Percentiles rank a stretch among this genome's conserved stretches.
Conservation (phyloP, 2,888 invertebrate species). For the Herminia tarsipennalis region DNA sequence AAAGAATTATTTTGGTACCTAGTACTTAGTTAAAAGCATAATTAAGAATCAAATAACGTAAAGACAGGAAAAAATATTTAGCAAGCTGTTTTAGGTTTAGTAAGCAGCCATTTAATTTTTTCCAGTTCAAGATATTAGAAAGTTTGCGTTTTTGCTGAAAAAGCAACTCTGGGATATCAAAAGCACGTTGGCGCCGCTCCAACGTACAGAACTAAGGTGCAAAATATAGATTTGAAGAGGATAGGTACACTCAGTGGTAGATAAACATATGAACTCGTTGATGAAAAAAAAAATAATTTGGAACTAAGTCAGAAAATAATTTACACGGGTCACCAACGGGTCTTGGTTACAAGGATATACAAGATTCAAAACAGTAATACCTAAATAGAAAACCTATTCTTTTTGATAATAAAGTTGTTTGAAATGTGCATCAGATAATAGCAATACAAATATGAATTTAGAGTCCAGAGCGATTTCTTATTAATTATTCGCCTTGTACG, state of each 20-base stretch:
- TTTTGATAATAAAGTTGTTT: too few species aligned
- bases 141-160: not conserved
- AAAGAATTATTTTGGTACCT: too few species aligned
- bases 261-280: constrained; percentile 20
- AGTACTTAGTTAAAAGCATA: too few species aligned
- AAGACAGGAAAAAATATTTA: not conserved
- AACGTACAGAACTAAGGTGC: constrained; percentile 27
- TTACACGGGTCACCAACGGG: too few species aligned
- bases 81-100: not conserved
- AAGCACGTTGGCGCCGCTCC: constrained; percentile 34
- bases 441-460: too few species aligned
- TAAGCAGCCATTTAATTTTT: not conserved
- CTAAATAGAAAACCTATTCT: too few species aligned
- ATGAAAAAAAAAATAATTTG: not conserved
- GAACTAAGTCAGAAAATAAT: not conserved
- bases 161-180: not conserved
- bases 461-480: too few species aligned
- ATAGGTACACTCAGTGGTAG: constrained; percentile 14
- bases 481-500: too few species aligned
- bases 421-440: too few species aligned
- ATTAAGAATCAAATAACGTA: not conserved
- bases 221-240: constrained; percentile 26
- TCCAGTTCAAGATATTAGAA: not conserved
- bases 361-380: too few species aligned
- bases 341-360: too few species aligned